These are phyloP conservation scores for Amaurobius ferox DNA, from an alignment of 2,888 invertebrate genomes.

Conservation along the genomic window DNA sequence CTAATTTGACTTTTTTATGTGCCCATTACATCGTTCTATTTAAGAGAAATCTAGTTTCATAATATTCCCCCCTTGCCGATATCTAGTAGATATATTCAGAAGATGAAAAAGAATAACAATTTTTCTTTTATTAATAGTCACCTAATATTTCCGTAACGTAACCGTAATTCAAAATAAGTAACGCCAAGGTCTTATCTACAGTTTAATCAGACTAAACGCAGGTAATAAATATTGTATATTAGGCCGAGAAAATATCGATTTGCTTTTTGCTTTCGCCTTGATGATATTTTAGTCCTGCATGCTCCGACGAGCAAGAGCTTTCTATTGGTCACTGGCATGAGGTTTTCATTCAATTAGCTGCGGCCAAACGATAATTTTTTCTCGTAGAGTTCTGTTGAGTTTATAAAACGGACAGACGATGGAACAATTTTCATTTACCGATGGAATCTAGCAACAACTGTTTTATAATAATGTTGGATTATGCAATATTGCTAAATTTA, in stretches of 20 bases:
- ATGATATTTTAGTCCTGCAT: conserved; percentile 18
- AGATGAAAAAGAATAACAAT: too few species aligned
- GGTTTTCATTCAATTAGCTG: conserved; percentile 28
- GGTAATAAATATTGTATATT: conserved; percentile 41
- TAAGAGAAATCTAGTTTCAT: too few species aligned
- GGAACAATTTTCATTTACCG: too few species aligned
- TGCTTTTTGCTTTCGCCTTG: conserved; percentile 18
- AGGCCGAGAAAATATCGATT: conserved; percentile 51
- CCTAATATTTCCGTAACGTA: background rate
- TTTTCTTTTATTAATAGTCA: too few species aligned
- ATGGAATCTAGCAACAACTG: too few species aligned
- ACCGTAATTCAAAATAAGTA: background rate
- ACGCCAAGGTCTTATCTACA: background rate
- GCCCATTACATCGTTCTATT: too few species aligned
- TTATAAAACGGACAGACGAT: background rate
- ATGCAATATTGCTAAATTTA: too few species aligned
- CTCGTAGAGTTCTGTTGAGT: background rate
- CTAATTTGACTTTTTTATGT: too few species aligned
- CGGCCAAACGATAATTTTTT: background rate
- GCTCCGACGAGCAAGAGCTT: background rate
- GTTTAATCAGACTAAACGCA: conserved; percentile 20
- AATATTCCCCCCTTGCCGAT: too few species aligned
- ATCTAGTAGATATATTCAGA: too few species aligned
- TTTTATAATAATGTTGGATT: too few species aligned
- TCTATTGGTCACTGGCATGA: conserved; percentile 36